Base-by-base conservation (phyloP, 2,797 vertebrate genomes). In the Cichlasoma orientale region DNA sequence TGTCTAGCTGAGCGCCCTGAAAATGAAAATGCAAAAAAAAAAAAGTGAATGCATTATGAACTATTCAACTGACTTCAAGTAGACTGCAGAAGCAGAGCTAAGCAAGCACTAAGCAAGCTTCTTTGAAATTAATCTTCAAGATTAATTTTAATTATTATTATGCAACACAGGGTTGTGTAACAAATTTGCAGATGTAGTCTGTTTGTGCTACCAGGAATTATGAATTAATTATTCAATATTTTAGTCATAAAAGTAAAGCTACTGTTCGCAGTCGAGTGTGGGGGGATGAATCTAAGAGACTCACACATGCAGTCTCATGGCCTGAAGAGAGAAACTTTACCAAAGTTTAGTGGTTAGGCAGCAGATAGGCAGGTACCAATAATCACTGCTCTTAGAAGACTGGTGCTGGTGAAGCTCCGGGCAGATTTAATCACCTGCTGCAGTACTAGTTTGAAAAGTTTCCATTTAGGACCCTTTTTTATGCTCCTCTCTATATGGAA, bases 1-100 rank as follows among this genome's bases (percentile, higher is more conserved):
- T 93, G 90, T 96, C 95, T 84, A 95, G 78, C 89, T 95, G 95
- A 61, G 91, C 82, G 66, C 82, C 77, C 95, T 96, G 47, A 75
- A 72, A 53, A 79, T 12, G 1, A 72, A 74, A 38, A 76, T 10
- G 31, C 13, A 21, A 29, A 14, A 59, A 29, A 44, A 50, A 18
- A 38, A 25, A 66, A 27, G 25, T 50, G 14, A 57, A 73, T 47
- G 23, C 3, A 69, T 84, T 54, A 57, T 2, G 3, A 7, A 58
- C 21, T 23, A 3, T n/a, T 21, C 31, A 72, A 41, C 29, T 50
- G 36, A 52, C n/a, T 56, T 16, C 23, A 47, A 33, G 7, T 18
- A 59, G 23, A 57, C 18, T 25, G n/a, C 29, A 44, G 16, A 44
- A 25, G n/a, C 7, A 55, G n/a, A 79, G 25, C n/a, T n/a, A n/a